Evolutionary conservation across 1,140 invertebrate species (phyloP).

Genomic region (Sitobion miscanthi): DNA sequence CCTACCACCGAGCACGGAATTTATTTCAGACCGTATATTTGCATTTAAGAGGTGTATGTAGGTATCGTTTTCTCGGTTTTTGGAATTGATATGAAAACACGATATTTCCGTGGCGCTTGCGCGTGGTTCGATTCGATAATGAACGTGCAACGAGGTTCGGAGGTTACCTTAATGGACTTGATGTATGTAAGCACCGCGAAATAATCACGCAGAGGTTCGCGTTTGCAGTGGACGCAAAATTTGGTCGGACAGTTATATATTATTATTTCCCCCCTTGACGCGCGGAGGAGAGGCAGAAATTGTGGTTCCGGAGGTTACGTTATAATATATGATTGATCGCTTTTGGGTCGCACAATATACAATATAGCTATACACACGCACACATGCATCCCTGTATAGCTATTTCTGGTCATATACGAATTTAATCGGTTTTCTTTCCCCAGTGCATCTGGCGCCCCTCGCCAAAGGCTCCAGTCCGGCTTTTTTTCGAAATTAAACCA

Average conservation of each 20-base stretch:
- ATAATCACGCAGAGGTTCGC: neutral
- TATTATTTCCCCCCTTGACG: constrained; percentile 14
- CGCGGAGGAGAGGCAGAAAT: neutral
- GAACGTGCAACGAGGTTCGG: neutral
- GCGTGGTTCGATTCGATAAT: neutral
- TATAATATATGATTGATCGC: constrained; percentile 50
- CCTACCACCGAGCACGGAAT: neutral
- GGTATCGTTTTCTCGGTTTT: neutral
- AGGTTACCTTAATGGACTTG: neutral
- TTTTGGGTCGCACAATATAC: constrained; percentile 30
- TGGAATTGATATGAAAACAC: neutral
- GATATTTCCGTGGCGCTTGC: neutral
- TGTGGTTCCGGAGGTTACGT: constrained; percentile 17
- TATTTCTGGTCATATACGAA: constrained; percentile 37
- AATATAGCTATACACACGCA: neutral
- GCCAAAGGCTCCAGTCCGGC: neutral
- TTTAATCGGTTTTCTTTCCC: constrained; percentile 55
- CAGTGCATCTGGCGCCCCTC: constrained; percentile 47
- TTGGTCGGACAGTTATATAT: constrained; percentile 24
- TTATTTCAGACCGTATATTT: constrained; percentile 26
- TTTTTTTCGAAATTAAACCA: constrained; percentile 48
- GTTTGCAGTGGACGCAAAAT: neutral
- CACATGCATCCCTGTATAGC: neutral
- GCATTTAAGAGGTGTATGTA: neutral
- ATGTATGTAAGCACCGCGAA: neutral